A percentile compares a stretch with the other conserved stretches of the same genome.
These are phyloP conservation scores for Lasioglossum vierecki DNA, from an alignment of 2,888 invertebrate genomes.

Conservation along the genomic window DNA sequence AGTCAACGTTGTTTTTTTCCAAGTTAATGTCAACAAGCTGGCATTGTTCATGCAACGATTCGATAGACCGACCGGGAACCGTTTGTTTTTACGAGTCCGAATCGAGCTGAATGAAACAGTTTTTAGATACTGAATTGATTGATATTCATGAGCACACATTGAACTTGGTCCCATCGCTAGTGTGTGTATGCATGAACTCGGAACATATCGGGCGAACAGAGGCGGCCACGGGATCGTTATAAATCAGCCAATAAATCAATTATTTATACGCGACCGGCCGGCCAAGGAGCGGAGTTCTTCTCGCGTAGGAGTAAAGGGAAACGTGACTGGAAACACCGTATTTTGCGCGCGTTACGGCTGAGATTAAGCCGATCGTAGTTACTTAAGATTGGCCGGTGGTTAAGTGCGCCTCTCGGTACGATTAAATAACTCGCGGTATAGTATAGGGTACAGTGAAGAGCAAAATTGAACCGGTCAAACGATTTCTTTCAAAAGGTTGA, in stretches of 20 bases:
- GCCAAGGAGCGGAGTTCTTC: constrained; percentile 5
- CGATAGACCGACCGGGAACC: neutral
- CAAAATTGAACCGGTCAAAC: neutral
- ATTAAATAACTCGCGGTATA: constrained; percentile 27
- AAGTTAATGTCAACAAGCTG: neutral
- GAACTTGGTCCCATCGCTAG: constrained; percentile 21
- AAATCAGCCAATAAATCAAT: constrained; percentile 68
- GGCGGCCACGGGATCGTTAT: constrained; percentile 40
- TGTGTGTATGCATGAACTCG: constrained; percentile 59
- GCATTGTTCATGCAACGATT: neutral
- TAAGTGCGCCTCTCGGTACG: neutral
- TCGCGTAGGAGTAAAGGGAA: constrained; percentile 41
- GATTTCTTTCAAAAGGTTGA: neutral
- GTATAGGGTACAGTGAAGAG: neutral
- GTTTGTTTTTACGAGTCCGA: neutral
- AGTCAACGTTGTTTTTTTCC: neutral
- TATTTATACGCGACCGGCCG: constrained; percentile 54
- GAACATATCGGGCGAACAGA: constrained; percentile 47
- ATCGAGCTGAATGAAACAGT: neutral
- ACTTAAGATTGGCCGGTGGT: constrained; percentile 23
- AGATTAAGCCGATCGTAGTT: constrained; percentile 37
- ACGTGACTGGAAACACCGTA: constrained; percentile 41
- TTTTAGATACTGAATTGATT: neutral
- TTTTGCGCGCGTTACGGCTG: constrained; percentile 30
- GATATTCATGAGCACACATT: constrained; percentile 4